Evolutionary conservation across 2,888 invertebrate species (phyloP).

Genomic region (Drosophila tripunctata): DNA sequence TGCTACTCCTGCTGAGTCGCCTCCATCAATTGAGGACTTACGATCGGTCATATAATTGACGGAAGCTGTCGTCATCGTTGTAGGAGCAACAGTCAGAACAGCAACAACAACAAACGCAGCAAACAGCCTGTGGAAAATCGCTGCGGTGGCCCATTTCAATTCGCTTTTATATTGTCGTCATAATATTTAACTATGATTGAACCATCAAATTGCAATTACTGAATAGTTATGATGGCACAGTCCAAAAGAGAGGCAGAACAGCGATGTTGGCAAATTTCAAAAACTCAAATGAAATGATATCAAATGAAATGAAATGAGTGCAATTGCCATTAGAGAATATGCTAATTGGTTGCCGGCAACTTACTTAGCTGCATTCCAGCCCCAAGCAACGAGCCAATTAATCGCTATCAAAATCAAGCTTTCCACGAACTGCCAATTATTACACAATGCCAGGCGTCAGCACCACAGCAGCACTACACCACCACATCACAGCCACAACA

Average conservation of each 20-base stretch:
- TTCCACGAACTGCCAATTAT: constrained; percentile 78
- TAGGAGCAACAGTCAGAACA: not conserved
- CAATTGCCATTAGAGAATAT: constrained; percentile 72
- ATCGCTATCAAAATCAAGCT: constrained; percentile 70
- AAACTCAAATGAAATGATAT: constrained; percentile 29
- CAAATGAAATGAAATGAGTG: constrained; percentile 47
- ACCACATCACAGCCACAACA: constrained; percentile 3
- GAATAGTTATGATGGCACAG: constrained; percentile 19
- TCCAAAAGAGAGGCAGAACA: not conserved
- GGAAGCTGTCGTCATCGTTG: constrained; percentile 58
- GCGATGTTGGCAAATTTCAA: not conserved
- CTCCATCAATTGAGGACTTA: constrained; percentile 34
- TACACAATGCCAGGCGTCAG: constrained; percentile 77
- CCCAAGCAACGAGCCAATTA: constrained; percentile 58
- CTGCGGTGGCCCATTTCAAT: constrained; percentile 62
- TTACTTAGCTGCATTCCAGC: constrained; percentile 53
- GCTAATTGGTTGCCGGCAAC: constrained; percentile 57
- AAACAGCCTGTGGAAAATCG: constrained; percentile 9
- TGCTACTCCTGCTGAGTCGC: constrained; percentile 56
- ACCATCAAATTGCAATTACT: constrained; percentile 61
- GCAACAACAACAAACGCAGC: no score
- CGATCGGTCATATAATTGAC: constrained; percentile 61
- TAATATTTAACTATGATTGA: constrained; percentile 65
- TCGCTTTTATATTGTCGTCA: constrained; percentile 62
- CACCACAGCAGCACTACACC: constrained; percentile 24